A percentile compares a stretch with the other conserved stretches of the same genome.
Evolutionary conservation across 1,140 invertebrate genomes (phyloP).

Genomic region (Cyclargus thomasi): DNA sequence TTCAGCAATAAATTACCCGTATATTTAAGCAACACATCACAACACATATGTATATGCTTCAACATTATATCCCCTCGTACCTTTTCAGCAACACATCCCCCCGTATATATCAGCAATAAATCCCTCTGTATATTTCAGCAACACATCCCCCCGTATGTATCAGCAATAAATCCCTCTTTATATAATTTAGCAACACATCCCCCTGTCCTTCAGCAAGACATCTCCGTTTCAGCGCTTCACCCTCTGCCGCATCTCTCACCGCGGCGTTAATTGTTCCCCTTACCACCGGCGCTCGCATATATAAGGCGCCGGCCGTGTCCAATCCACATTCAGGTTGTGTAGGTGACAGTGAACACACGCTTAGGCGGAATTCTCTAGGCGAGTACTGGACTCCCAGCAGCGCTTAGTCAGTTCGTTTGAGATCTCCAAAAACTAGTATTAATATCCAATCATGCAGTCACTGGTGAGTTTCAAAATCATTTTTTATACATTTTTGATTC

Average conservation of each 20-base stretch:
- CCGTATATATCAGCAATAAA: neutral
- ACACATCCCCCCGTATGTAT: neutral
- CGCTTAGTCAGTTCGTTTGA: slow-evolving; percentile 72
- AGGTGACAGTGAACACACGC: slow-evolving; percentile 56
- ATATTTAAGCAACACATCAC: neutral
- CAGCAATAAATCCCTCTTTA: neutral
- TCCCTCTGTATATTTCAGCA: neutral
- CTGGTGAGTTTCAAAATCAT: slow-evolving; percentile 48
- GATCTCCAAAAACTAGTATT: slow-evolving; percentile 60
- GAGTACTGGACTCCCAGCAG: slow-evolving; percentile 66
- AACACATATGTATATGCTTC: no score
- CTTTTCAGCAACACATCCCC: neutral
- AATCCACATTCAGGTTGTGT: slow-evolving; percentile 59
- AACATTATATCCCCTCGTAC: no score
- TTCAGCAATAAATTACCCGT: neutral
- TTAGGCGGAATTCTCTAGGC: slow-evolving; percentile 71
- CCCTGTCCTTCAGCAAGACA: no score
- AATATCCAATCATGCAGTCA: slow-evolving; percentile 68
- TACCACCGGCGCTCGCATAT: slow-evolving; percentile 64
- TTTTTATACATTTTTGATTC: neutral
- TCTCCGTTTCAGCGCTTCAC: neutral
- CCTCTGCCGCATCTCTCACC: neutral
- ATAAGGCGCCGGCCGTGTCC: slow-evolving; percentile 50
- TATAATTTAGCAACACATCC: neutral
- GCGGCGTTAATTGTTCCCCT: slow-evolving; percentile 44